Percentiles rank a stretch among this genome's conserved stretches.
Conservation (phyloP, 2,888 invertebrate genomes). For the Agrotis segetum region DNA sequence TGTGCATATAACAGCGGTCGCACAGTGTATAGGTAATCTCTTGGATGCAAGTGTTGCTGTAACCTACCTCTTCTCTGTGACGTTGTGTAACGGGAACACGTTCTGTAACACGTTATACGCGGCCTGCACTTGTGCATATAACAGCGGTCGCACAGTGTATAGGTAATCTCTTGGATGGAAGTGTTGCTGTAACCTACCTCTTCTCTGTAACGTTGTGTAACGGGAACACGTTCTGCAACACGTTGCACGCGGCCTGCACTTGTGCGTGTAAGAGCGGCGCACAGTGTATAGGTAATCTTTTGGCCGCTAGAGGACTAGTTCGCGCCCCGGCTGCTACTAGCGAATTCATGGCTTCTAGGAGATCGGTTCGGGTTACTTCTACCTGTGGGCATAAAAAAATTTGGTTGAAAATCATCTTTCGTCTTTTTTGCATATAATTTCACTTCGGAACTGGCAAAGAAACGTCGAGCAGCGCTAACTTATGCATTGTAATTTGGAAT, state of each 20-base stretch:
- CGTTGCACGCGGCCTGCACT: constrained; percentile 67
- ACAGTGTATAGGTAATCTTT: constrained; percentile 74
- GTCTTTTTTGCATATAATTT: background rate
- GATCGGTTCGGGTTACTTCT: constrained; percentile 80
- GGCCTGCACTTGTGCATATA: constrained; percentile 52
- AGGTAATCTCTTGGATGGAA: constrained; percentile 70
- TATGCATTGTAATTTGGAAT: no score
- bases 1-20: constrained; percentile 24
- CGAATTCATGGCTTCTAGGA: constrained; percentile 80
- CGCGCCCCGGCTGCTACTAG: constrained; percentile 85
- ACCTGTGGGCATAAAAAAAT: constrained; percentile 72
- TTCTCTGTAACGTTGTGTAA: constrained; percentile 34
- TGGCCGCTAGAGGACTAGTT: constrained; percentile 77
- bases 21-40: constrained; percentile 73
- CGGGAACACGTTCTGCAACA: constrained; percentile 70
- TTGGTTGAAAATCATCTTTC: background rate
- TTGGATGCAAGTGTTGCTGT: constrained; percentile 35
- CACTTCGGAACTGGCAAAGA: no score
- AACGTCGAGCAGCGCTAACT: no score
- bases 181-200: constrained; percentile 39
- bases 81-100: constrained; percentile 54
- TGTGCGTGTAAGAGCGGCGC: constrained; percentile 53
- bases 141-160: constrained; percentile 61
- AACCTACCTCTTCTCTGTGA: constrained; percentile 50
- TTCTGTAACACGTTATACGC: constrained; percentile 71